Conservation (phyloP, 2,888 invertebrate species). For the Napeogenes inachia region DNA sequence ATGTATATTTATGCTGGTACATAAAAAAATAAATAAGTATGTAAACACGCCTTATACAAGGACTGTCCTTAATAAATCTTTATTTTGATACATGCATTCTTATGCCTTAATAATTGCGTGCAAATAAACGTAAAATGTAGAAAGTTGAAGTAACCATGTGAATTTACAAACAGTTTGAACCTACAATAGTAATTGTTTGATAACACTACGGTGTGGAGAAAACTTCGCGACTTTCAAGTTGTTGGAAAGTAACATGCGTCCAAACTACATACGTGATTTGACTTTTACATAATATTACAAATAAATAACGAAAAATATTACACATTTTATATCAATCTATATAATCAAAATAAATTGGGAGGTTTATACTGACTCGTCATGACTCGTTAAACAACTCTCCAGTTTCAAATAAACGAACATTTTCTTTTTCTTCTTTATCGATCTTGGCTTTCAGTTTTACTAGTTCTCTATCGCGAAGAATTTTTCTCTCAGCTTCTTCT, state of each 20-base stretch:
- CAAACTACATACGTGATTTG: constrained; percentile 12
- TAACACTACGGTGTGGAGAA: constrained; percentile 28
- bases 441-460: constrained; percentile 50
- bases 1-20: too few relatives aligned
- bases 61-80: too few relatives aligned
- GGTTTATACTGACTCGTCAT: neutral
- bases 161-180: constrained; percentile 33
- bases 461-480: constrained; percentile 50
- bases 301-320: neutral
- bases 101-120: constrained; percentile 1
- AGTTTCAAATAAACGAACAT: constrained; percentile 48
- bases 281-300: constrained; percentile 11
- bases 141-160: constrained; percentile 35
- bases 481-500: constrained; percentile 52
- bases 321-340: neutral
- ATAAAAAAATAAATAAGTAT: too few relatives aligned
- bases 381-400: constrained; percentile 48
- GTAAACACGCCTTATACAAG: too few relatives aligned
- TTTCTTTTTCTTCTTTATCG: constrained; percentile 51
- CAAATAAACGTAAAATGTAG: constrained; percentile 15
- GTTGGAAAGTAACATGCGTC: constrained; percentile 23
- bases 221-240: constrained; percentile 30
- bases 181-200: constrained; percentile 32
- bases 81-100: neutral
- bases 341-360: neutral